Evolutionary conservation across 2,888 invertebrate species (phyloP), one percentile per base, ranked within the genome.

Genomic region (Lasioglossum oenotherae): DNA sequence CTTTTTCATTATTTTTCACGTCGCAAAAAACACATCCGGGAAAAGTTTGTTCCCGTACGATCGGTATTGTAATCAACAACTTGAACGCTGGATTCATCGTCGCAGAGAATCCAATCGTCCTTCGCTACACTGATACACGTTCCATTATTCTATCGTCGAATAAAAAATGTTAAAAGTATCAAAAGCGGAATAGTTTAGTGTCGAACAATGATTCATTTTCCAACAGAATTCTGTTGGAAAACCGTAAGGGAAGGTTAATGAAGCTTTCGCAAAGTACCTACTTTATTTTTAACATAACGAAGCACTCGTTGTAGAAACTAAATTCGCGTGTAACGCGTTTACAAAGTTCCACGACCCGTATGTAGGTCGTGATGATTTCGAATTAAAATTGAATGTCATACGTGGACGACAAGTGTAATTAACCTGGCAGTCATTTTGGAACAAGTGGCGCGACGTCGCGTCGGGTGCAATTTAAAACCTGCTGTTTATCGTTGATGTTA

Each of bases 291-390:
- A 31, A 19, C 19, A 64, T 64, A 64, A 64, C 35, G 64, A 64
- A 64, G 31, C 31, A 19, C 64, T 64, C 19, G 64, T 31, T 64
- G 35, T 31, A 64, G 64, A 64, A 64, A 31, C 64, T 64, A 64
- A 64, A 64, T 64, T 31, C 64, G 31, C 31, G 31, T 19, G 64
- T 64, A 64, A 64, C 31, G 64, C 31, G 64, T 27, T 31, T 16
- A 16, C 64, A 27, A 31, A 27, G 64, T 64, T 35, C 31, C 31
- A 19, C 64, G 19, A 64, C 64, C 64, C 64, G 64, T 31, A 64
- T 64, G 31, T 64, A 35, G 64, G 64, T 64, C 64, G 14, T 64
- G 64, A 64, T 64, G 64, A 64, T 64, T 64, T 64, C 64, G 64
- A 31, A 64, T 64, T 64, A 64, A 64, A 64, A 64, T 64, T 64